phyloP scores from a whole-genome alignment of 2,113 vertebrate genomes.

The Psammodynastes pulverulentus region DNA sequence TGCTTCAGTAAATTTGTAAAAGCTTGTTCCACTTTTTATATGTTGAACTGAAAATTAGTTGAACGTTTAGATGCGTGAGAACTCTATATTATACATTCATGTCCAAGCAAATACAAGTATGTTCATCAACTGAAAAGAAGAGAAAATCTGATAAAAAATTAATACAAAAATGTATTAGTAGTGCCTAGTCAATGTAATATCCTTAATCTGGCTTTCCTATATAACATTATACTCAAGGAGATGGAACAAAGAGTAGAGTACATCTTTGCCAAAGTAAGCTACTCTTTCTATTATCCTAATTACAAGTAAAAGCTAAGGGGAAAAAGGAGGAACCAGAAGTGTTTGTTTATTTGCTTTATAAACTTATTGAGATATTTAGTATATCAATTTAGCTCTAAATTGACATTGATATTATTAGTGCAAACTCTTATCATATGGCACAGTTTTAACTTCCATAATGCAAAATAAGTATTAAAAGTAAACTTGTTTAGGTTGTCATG shows the following conservation, averaged over 20 bases:
- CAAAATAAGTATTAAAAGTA: background rate
- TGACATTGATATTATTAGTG: fast-evolving
- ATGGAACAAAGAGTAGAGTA: background rate
- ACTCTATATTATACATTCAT: constrained; percentile 31
- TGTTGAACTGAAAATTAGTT: constrained; percentile 33
- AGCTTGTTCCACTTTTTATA: background rate
- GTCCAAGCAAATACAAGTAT: constrained; percentile 37
- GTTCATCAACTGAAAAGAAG: constrained; percentile 41
- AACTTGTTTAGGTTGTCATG: background rate
- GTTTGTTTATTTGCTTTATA: background rate
- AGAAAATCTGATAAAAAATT: constrained; percentile 39
- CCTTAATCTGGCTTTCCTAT: constrained; percentile 25
- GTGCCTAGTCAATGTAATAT: constrained; percentile 19
- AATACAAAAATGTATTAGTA: background rate
- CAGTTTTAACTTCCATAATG: background rate
- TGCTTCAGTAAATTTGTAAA: background rate
- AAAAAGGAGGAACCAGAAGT: background rate
- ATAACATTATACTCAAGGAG: background rate
- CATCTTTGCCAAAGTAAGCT: background rate
- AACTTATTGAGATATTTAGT: background rate
- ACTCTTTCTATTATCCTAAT: background rate
- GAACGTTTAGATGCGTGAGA: constrained; percentile 18
- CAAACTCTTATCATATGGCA: background rate
- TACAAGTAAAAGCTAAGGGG: background rate
- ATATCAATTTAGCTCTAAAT: fast-evolving